Conservation (phyloP, 1,140 invertebrate species). For the Drosophila pseudoobscura region DNA sequence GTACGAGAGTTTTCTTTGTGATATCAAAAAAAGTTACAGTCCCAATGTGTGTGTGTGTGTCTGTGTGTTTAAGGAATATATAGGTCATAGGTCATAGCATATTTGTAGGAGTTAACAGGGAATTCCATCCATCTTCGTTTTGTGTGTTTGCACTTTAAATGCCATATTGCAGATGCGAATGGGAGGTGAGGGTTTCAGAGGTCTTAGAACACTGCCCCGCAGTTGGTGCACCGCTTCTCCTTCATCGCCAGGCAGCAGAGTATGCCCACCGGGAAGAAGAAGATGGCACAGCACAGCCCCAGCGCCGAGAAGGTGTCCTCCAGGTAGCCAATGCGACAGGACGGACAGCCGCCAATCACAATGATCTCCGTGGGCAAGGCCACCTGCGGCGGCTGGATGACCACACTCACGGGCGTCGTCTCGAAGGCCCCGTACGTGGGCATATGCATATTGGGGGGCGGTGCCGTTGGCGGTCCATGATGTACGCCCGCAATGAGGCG, state of each 20-base stretch:
- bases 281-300: slow-evolving; percentile 90
- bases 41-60: neutral
- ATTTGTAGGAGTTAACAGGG: neutral
- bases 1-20: slow-evolving; percentile 31
- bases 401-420: slow-evolving; percentile 72
- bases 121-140: neutral
- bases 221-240: slow-evolving; percentile 90
- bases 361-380: slow-evolving; percentile 86
- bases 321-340: slow-evolving; percentile 90
- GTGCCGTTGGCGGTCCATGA: slow-evolving; percentile 42
- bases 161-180: neutral
- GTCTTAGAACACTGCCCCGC: slow-evolving; percentile 88
- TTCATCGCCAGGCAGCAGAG: slow-evolving; percentile 90
- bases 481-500: slow-evolving; percentile 57
- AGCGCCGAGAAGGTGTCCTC: slow-evolving; percentile 91
- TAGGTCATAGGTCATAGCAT: slow-evolving; percentile 4
- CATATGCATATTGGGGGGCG: slow-evolving; percentile 46
- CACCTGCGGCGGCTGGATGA: slow-evolving; percentile 60
- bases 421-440: slow-evolving; percentile 76
- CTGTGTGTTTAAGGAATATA: slow-evolving; percentile 7
- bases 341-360: slow-evolving; percentile 90
- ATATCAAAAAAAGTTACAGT: slow-evolving; percentile 30
- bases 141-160: slow-evolving; percentile 4
- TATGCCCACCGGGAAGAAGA: slow-evolving; percentile 92
- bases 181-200: too few species aligned